Base-by-base conservation (phyloP, 2,113 vertebrate genomes). In the Trematomus loennbergii region DNA sequence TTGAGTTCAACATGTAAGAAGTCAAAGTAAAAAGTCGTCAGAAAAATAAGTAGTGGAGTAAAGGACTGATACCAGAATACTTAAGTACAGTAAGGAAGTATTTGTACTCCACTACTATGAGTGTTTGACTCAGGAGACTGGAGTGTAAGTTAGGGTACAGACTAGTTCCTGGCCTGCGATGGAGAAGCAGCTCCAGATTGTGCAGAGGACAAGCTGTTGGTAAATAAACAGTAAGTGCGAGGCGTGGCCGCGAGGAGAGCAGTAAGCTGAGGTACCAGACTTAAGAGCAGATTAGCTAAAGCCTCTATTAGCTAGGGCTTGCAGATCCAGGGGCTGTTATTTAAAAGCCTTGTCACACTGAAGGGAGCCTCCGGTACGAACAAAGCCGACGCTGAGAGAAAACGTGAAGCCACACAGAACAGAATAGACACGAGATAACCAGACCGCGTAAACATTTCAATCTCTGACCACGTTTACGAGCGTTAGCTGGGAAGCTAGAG, bases 261-360 rank as follows among this genome's bases (percentile, higher is more conserved):
- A 53, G 69, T 92, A 94, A 95, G 92, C 92, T 90, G 85, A 87
- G 86, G 91, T 92, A 93, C 82, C 66, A 88, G 92, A 87, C 79
- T 87, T 95, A 93, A 95, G 93, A 91, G 88, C 86, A 94, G 95
- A 95, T 96, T 95, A 95, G 92, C 75, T 79, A 95, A 95, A 96
- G 94, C 94, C 90, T 94, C 89, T 93, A 94, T 95, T 95, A 95
- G 92, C 94, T 61, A 77, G 84, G 91, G 93, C 93, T 93, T 94
- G 88, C 89, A 93, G 88, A 93, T 90, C 81, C 91, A 89, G 76
- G 78, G 86, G 82, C 84, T 88, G 93, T 94, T 94, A 94, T 88
- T 93, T 93, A 92, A 92, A 89, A 90, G 82, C 84, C 83, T 71
- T 5, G 72, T 78, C 81, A 78, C 80, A 74, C 73, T 72, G 70